Base-by-base conservation (phyloP, 2,888 invertebrate species). In the Polydrusus tereticollis region DNA sequence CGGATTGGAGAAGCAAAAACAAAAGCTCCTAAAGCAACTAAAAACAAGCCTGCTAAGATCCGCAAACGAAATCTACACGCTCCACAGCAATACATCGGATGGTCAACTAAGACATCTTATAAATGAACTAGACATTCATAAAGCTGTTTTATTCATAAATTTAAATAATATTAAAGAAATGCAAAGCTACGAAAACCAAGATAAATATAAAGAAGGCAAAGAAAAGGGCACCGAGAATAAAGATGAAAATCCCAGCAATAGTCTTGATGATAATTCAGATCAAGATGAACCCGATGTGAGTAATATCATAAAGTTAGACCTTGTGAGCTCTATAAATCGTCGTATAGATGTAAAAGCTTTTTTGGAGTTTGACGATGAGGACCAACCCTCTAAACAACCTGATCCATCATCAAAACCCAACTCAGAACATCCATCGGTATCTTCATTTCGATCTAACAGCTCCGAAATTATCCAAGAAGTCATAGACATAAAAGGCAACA, bases 101-200 rank as follows among this genome's bases (percentile, higher is more conserved):
- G 66, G 72, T 18, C 76, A 78, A 26, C 74, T 80, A 5, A 77
- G 73, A 60, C 69, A 72, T 8, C 57, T 80, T 16, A 50, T 79
- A 8, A 70, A 78, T 60, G 79, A 79, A 50, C 73, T 80, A 6
- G 78, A 80, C 47, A 59, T 77, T 8, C 78, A 79, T 16, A 79
- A 79, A 63, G 73, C 76, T 7, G 67, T 78, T 33, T 57, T 80
- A 20, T 57, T 78, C 21, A 73, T 76, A 67, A 80, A 76, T 64
- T 65, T 78, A 29, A 76, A 33, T 29, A 67, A 73, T 18, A 18
- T 73, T 7, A 73, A 70, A 45, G 45, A 73, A 41, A 60, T 67
- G 45, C 57, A 57, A 2, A 58, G 60, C 4, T 26, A 12, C 21
- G 50, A 38, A 16, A n/a, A 43, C 57, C 14, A 50, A 71, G 36